Evolutionary conservation across 2,888 invertebrate species (phyloP).

Genomic region (Dione vanillae): DNA sequence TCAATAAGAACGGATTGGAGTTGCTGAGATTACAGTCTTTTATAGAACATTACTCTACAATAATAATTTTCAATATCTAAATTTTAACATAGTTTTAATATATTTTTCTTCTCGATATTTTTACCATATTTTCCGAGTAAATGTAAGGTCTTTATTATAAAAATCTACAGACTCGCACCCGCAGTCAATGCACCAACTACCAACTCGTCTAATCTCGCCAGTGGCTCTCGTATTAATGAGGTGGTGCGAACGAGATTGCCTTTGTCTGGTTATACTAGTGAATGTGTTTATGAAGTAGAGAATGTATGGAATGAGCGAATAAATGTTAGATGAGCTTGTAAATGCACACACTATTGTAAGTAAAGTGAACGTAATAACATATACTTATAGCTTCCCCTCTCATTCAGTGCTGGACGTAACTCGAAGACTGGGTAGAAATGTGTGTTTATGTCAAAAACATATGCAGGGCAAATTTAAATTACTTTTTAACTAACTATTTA

Average conservation of each 20-base stretch:
- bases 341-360: neutral
- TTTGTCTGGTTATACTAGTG: neutral
- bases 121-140: too few relatives aligned
- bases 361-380: too few relatives aligned
- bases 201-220: neutral
- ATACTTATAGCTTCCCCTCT: too few relatives aligned
- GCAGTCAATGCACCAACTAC: neutral
- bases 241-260: neutral
- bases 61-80: too few relatives aligned
- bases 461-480: too few relatives aligned
- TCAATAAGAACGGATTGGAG: neutral
- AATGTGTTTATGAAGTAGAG: neutral
- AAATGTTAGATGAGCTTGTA: neutral
- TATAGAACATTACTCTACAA: neutral
- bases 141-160: too few relatives aligned
- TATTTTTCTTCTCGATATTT: too few relatives aligned
- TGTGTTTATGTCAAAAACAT: too few relatives aligned
- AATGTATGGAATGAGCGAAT: neutral
- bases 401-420: too few relatives aligned
- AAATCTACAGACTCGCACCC: neutral
- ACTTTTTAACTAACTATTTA: too few relatives aligned
- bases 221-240: neutral
- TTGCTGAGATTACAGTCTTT: neutral
- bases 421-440: too few relatives aligned
- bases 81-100: too few relatives aligned